Evolutionary conservation across 1,140 invertebrate genomes (phyloP).

Genomic region (Bicyclus anynana): DNA sequence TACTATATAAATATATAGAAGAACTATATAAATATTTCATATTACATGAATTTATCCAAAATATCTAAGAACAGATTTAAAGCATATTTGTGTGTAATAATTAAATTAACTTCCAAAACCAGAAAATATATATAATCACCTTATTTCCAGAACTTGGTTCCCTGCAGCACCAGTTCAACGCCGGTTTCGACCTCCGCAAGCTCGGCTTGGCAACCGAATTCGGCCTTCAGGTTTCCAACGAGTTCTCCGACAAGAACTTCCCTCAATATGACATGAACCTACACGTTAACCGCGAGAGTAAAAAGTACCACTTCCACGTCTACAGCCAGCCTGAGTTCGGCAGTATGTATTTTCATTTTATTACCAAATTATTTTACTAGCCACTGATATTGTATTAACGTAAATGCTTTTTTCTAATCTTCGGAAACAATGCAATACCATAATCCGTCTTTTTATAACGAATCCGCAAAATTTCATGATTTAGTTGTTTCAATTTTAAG

Average conservation of each 20-base stretch:
- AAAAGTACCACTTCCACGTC: conserved; percentile 83
- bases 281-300: conserved; percentile 82
- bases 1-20: too few relatives aligned
- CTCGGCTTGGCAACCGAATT: conserved; percentile 84
- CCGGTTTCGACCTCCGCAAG: conserved; percentile 81
- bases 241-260: conserved; percentile 76
- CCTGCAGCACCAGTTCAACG: conserved; percentile 48
- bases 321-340: conserved; percentile 79
- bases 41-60: too few relatives aligned
- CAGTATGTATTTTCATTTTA: conserved; percentile 39
- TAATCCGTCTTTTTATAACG: too few relatives aligned
- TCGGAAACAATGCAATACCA: too few relatives aligned
- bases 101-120: too few relatives aligned
- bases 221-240: conserved; percentile 80
- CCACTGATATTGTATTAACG: too few relatives aligned
- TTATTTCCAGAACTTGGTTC: conserved; percentile 45
- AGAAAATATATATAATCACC: background rate
- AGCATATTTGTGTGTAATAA: too few relatives aligned
- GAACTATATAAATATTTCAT: too few relatives aligned
- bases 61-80: too few relatives aligned
- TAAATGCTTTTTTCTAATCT: too few relatives aligned
- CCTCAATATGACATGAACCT: conserved; percentile 82
- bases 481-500: too few relatives aligned
- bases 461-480: too few relatives aligned
- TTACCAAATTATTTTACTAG: background rate